phyloP scores from a whole-genome alignment of 2,113 vertebrate species.

The Bambusicola thoracicus region DNA sequence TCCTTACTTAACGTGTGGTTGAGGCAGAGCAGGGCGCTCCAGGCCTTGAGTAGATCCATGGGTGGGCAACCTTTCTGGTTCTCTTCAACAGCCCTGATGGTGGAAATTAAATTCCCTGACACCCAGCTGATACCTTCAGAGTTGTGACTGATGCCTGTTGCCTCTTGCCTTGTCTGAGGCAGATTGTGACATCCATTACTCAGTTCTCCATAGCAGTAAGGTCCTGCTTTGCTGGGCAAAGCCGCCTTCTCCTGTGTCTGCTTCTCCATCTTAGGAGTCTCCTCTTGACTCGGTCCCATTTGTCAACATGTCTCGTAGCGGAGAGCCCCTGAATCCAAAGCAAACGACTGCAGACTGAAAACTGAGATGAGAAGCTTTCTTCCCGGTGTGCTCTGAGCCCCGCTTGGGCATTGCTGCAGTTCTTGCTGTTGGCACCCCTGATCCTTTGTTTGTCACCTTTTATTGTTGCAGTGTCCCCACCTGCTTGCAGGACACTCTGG shows the following conservation, averaged over 20 bases:
- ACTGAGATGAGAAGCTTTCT: background rate
- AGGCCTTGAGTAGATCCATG: fast-evolving
- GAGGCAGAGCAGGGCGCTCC: fast-evolving
- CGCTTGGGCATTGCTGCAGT: background rate
- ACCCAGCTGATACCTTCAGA: fast-evolving
- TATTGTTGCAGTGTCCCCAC: background rate
- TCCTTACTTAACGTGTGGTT: fast-evolving
- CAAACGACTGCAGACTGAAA: background rate
- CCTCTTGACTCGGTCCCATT: background rate
- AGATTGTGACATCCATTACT: fast-evolving
- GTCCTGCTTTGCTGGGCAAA: background rate
- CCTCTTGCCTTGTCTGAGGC: background rate
- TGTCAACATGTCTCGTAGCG: background rate
- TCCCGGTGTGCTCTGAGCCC: background rate
- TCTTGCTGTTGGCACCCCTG: no score
- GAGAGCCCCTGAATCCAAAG: background rate
- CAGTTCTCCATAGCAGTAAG: fast-evolving
- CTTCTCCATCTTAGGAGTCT: background rate
- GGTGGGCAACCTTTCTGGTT: background rate
- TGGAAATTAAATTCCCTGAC: fast-evolving
- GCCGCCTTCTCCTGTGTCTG: background rate
- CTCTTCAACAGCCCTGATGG: fast-evolving
- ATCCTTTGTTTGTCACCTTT: background rate
- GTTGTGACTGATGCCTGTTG: background rate
- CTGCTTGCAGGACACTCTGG: background rate